Evolutionary conservation across 2,113 vertebrate genomes (phyloP).

Genomic region (Holacanthus passer): DNA sequence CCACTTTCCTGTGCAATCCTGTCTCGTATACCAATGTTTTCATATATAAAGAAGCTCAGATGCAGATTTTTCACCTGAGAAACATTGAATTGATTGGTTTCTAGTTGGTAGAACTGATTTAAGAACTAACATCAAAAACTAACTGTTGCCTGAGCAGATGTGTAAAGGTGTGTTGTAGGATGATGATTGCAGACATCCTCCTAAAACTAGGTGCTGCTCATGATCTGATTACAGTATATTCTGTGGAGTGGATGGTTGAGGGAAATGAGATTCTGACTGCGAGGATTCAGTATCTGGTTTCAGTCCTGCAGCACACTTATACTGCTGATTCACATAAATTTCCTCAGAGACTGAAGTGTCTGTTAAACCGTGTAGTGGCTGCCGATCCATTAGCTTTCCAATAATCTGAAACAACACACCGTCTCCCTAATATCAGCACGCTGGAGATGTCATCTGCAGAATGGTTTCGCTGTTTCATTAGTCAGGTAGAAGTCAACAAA

Average conservation of each 20-base stretch:
- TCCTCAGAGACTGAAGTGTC: constrained; percentile 48
- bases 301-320: constrained; percentile 65
- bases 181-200: constrained; percentile 40
- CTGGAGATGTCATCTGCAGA: background rate
- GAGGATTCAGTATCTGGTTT: constrained; percentile 73
- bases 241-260: constrained; percentile 51
- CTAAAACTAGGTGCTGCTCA: constrained; percentile 45
- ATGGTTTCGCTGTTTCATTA: constrained; percentile 1
- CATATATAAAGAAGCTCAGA: background rate
- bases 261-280: constrained; percentile 60
- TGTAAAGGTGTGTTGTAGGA: constrained; percentile 15
- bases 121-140: background rate
- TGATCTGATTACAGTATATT: constrained; percentile 63
- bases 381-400: constrained; percentile 34
- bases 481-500: background rate
- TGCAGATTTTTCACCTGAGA: background rate
- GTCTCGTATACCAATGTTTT: background rate
- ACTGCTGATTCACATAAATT: constrained; percentile 75
- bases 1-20: background rate
- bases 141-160: constrained; percentile 9
- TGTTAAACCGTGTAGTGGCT: constrained; percentile 30
- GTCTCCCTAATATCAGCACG: background rate
- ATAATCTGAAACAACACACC: constrained; percentile 12
- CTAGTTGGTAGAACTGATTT: too few relatives aligned
- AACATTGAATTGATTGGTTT: too few relatives aligned